A percentile compares a stretch with the other conserved stretches of the same genome.
Evolutionary conservation across 2,113 vertebrate genomes (phyloP).

Genomic region (Nibea coibor): DNA sequence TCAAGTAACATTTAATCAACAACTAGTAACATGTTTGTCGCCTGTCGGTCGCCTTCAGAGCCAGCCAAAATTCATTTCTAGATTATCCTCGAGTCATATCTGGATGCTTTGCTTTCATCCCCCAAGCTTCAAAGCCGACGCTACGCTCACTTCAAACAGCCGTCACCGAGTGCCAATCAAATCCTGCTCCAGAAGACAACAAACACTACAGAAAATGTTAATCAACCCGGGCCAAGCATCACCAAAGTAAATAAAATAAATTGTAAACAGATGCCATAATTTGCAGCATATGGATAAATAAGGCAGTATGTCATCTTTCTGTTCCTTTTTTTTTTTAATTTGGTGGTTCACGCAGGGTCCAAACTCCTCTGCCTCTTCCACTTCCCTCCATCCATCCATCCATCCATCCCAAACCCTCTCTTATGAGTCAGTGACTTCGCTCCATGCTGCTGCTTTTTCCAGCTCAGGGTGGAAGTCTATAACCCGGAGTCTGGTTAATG

Average conservation of each 20-base stretch:
- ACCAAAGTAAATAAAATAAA: slow-evolving; percentile 83
- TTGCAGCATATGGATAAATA: slow-evolving; percentile 78
- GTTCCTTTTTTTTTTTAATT: slow-evolving; percentile 47
- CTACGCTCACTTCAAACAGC: slow-evolving; percentile 79
- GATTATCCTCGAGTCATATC: slow-evolving; percentile 79
- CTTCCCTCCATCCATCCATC: slow-evolving; percentile 34
- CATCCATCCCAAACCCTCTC: slow-evolving; percentile 43
- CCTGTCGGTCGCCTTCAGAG: slow-evolving; percentile 71
- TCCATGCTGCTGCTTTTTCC: slow-evolving; percentile 62
- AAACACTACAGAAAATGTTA: slow-evolving; percentile 80
- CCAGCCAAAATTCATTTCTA: slow-evolving; percentile 70
- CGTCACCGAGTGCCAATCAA: slow-evolving; percentile 80
- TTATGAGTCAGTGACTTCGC: slow-evolving; percentile 63
- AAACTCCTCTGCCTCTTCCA: slow-evolving; percentile 44
- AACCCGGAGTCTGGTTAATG: slow-evolving; percentile 48
- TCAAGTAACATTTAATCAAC: slow-evolving; percentile 73
- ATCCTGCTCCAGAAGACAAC: slow-evolving; percentile 77
- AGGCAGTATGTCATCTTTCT: slow-evolving; percentile 72
- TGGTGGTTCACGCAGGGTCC: slow-evolving; percentile 70
- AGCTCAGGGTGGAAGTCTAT: slow-evolving; percentile 54
- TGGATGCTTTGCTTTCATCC: slow-evolving; percentile 79
- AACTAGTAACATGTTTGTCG: slow-evolving; percentile 72
- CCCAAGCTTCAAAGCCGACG: slow-evolving; percentile 75
- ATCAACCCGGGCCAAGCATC: slow-evolving; percentile 72
- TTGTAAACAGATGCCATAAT: slow-evolving; percentile 82